Evolutionary conservation across 2,113 vertebrate genomes (phyloP).

Genomic region (Rhegmatorhina hoffmannsi): DNA sequence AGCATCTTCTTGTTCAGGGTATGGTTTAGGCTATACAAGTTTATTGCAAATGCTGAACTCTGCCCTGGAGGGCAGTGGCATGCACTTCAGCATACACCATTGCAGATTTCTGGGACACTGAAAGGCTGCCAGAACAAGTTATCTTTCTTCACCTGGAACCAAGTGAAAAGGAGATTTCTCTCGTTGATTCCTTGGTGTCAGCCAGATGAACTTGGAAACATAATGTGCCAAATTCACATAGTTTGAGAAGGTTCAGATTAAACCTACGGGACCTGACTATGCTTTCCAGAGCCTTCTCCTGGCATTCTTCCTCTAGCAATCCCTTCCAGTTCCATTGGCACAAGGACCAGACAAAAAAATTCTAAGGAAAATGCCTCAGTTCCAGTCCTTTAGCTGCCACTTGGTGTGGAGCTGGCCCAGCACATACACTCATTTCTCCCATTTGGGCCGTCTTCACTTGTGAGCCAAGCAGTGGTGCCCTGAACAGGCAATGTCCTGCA

Average conservation of each 20-base stretch:
- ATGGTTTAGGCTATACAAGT: neutral
- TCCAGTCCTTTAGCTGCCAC: neutral
- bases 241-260: slow-evolving; percentile 4
- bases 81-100: neutral
- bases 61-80: neutral
- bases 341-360: neutral
- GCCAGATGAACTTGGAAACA: slow-evolving; percentile 34
- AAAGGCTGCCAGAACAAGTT: slow-evolving; percentile 8
- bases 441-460: neutral
- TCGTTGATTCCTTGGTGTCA: neutral
- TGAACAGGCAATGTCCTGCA: neutral
- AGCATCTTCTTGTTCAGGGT: neutral
- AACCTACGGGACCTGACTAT: neutral
- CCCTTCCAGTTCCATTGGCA: neutral
- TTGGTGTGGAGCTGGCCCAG: neutral
- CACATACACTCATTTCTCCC: neutral
- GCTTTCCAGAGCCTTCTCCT: slow-evolving; percentile 38
- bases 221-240: neutral
- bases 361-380: neutral
- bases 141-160: slow-evolving; percentile 16
- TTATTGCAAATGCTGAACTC: slow-evolving; percentile 14
- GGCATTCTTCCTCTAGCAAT: neutral
- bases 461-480: neutral
- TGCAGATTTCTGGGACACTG: neutral
- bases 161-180: slow-evolving; percentile 1